Conservation (phyloP, 1,140 invertebrate species). For the Phymastichus coffea region DNA sequence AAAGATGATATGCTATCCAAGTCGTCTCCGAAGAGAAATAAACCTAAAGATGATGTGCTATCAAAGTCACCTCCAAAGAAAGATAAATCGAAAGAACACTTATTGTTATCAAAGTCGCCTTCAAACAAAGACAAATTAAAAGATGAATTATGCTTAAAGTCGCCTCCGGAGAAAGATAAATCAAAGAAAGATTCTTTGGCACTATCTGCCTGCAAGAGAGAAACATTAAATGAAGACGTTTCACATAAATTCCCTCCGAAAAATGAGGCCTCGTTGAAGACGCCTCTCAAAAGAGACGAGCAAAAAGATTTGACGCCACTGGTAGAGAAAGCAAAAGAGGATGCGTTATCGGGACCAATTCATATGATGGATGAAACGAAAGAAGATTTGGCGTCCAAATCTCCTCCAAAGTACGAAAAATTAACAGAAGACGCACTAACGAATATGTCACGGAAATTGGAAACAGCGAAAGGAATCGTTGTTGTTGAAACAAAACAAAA, state of each 20-base stretch:
- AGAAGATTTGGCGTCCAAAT: no score
- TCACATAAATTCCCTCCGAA: no score
- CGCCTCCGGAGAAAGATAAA: no score
- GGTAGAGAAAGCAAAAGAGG: background rate
- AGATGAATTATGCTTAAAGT: no score
- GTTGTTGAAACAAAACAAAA: no score
- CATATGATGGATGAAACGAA: background rate
- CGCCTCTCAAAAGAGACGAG: no score
- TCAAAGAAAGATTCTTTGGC: no score
- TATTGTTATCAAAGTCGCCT: slow-evolving; percentile 1
- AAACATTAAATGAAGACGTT: slow-evolving; percentile 12
- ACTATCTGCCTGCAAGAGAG: background rate
- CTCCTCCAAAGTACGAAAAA: slow-evolving; percentile 1
- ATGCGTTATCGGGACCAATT: background rate
- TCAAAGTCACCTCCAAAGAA: slow-evolving; percentile 20
- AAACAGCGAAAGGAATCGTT: no score
- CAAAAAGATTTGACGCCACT: no score
- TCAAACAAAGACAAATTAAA: background rate
- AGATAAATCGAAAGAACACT: background rate
- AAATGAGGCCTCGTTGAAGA: background rate
- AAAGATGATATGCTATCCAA: background rate
- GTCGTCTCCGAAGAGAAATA: background rate
- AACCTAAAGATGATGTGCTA: no score
- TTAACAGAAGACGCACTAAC: background rate
- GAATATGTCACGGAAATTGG: no score